These are phyloP conservation scores for Leucoraja erinaceus DNA, from an alignment of 2,113 vertebrate genomes.

Conservation along the genomic window DNA sequence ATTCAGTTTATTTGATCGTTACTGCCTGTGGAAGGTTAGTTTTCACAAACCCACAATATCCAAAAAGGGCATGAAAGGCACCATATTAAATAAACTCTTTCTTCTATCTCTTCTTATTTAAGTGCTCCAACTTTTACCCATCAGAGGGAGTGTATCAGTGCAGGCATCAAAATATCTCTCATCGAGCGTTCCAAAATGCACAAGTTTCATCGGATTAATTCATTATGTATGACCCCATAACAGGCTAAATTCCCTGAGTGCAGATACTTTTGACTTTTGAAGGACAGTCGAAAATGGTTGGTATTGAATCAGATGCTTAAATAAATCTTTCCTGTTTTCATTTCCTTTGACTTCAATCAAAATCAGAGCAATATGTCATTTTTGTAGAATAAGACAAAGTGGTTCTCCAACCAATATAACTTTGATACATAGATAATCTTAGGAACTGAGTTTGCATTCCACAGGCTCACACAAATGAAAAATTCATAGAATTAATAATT, in stretches of 20 bases:
- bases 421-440: not conserved
- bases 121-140: not conserved
- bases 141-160: not conserved
- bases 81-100: too few species aligned
- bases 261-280: not conserved
- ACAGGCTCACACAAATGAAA: not conserved
- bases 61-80: too few species aligned
- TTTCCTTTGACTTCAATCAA: not conserved
- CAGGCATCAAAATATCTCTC: not conserved
- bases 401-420: not conserved
- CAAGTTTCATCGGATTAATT: not conserved
- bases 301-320: not conserved
- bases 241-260: not conserved
- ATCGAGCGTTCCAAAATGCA: not conserved
- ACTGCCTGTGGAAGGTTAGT: too few species aligned
- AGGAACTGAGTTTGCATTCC: not conserved
- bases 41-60: too few species aligned
- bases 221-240: not conserved
- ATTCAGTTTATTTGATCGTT: too few species aligned
- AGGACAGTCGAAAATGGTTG: not conserved
- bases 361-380: not conserved
- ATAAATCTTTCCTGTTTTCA: not conserved
- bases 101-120: not conserved
- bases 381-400: not conserved
- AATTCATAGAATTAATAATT: not conserved